Base-by-base conservation (phyloP, 1,140 invertebrate genomes). In the Chrysomallon squamiferum region DNA sequence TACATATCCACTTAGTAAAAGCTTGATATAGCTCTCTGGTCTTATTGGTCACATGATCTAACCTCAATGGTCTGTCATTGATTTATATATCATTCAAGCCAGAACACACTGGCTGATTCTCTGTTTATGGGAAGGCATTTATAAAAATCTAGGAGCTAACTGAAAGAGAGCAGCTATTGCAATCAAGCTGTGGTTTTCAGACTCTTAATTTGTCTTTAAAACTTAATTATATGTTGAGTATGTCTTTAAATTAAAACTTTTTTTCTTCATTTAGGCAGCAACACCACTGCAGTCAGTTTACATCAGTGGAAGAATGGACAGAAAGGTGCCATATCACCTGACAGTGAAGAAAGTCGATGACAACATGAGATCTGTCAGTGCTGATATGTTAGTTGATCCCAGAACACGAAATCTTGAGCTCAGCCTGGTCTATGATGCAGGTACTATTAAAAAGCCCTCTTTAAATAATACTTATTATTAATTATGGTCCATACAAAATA, bases 271-370 rank as follows among this genome's bases (percentile, higher is more conserved):
- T 38, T 38, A 75, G 74, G 49, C 71, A 13, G 18, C 22, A 7
- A 64, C 72, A 9, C 74, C 74, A 43, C 29, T 73, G 3, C 73
- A 76, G 63, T 61, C 64, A 15, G 45, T 74, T 22, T 54, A 58
- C 7, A 60, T 76, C 22, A 25, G 58, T 20, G 69, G 74, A 3
- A 50, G 68, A 33, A 22, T 69, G n/a, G 52, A 62, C 13, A 65
- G 61, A 2, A 45, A 22, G 3, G 58, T 47, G 32, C 64, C 65
- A 11, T 66, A 69, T 25, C 66, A 47, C 41, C 13, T 74, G 2
- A 32, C 25, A 18, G 35, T 69, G 18, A 45, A 62, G 11, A 71
- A 66, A 27, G 25, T 66, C 56, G 64, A 70, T 58, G 69, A 72
- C 32, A 57, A 68, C 32, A 58, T 29, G 29, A 47, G 69, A 32